Conservation (phyloP, 2,888 invertebrate species). For the Agrotis exclamationis region DNA sequence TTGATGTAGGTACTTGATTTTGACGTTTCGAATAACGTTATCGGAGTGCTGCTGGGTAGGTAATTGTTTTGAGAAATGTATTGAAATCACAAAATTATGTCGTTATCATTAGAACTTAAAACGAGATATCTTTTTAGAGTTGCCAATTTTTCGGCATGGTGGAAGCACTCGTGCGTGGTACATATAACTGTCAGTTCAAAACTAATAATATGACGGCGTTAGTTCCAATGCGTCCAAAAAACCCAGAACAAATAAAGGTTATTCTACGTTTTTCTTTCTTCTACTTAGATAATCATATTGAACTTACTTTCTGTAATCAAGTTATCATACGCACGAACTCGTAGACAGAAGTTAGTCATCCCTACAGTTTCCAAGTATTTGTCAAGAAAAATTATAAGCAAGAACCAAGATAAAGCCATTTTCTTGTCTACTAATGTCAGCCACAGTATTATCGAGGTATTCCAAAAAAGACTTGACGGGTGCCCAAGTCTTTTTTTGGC, state of each 20-base stretch:
- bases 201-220: not conserved
- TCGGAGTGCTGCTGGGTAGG: not conserved
- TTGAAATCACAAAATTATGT: not conserved
- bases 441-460: slow-evolving; percentile 18
- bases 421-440: slow-evolving; percentile 20
- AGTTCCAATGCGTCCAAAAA: fast-evolving
- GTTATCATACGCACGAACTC: not conserved
- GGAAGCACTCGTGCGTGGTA: no score
- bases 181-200: no score
- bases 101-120: no score
- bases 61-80: not conserved
- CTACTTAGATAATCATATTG: no score
- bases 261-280: not conserved
- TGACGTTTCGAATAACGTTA: not conserved
- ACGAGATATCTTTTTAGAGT: no score
- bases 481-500: no score
- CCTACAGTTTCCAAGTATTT: not conserved
- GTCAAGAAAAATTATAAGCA: slow-evolving; percentile 3
- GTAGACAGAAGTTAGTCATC: not conserved
- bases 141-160: no score
- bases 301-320: not conserved
- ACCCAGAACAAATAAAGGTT: no score
- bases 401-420: slow-evolving; percentile 15
- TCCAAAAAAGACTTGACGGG: no score
- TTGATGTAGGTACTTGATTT: not conserved